Evolutionary conservation across 2,113 vertebrate species (phyloP).

Genomic region (Geococcyx californianus): DNA sequence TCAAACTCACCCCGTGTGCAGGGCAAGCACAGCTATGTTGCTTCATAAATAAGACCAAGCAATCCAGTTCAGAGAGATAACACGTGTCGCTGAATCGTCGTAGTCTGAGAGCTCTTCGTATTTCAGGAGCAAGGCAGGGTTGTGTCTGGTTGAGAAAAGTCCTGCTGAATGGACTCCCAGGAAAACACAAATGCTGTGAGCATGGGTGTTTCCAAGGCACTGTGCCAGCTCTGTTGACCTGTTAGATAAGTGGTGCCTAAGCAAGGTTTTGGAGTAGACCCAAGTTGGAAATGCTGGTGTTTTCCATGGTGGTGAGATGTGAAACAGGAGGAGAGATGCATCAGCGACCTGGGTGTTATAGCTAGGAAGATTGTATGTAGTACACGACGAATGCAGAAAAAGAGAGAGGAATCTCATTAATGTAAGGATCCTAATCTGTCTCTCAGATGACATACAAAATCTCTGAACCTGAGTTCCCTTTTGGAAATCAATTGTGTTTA

Average conservation of each 20-base stretch:
- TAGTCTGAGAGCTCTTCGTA: not conserved
- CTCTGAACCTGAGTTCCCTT: not conserved
- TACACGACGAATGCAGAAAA: not conserved
- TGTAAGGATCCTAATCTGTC: not conserved
- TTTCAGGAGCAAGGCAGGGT: not conserved
- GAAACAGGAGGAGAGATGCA: not conserved
- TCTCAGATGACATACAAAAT: not conserved
- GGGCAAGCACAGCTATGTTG: not conserved
- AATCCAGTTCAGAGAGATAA: not conserved
- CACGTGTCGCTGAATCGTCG: fast-evolving
- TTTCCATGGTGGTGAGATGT: not conserved
- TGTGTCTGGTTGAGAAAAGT: not conserved
- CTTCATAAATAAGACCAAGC: not conserved
- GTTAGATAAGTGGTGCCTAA: not conserved
- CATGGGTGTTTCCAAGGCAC: not conserved
- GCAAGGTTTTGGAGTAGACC: not conserved
- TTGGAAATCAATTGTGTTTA: not conserved
- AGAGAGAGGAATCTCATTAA: not conserved
- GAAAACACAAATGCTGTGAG: not conserved
- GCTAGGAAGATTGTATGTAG: not conserved
- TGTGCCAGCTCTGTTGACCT: fast-evolving
- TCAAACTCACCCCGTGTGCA: fast-evolving
- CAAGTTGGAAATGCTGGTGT: fast-evolving
- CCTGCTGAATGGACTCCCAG: not conserved
- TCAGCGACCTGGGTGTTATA: not conserved